Conservation (phyloP, 2,888 invertebrate species). For the Watsonalla binaria region DNA sequence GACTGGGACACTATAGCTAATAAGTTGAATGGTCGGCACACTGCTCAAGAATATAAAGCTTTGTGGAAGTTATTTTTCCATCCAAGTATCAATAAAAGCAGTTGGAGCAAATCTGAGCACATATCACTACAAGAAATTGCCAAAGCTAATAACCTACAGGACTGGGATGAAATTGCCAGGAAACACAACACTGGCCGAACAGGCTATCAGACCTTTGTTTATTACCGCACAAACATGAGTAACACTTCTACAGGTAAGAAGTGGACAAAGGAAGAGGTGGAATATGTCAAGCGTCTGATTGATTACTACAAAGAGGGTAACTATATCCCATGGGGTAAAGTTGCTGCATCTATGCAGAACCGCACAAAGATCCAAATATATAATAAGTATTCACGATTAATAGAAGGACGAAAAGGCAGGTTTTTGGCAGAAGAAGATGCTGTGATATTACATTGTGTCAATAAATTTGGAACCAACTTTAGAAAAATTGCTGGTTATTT, state of each 20-base stretch:
- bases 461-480: constrained; percentile 81
- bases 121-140: constrained; percentile 41
- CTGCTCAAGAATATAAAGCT: constrained; percentile 80
- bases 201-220: constrained; percentile 84
- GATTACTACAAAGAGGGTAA: constrained; percentile 81
- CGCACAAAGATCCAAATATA: constrained; percentile 83
- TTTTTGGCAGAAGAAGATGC: constrained; percentile 84
- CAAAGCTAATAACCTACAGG: constrained; percentile 59
- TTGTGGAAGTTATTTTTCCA: constrained; percentile 86
- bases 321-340: constrained; percentile 86
- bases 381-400: constrained; percentile 67
- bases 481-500: constrained; percentile 78
- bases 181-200: constrained; percentile 79
- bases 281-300: constrained; percentile 80
- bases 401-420: constrained; percentile 75
- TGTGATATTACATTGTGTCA: constrained; percentile 79
- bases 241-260: constrained; percentile 47
- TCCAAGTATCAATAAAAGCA: constrained; percentile 80
- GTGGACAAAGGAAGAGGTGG: constrained; percentile 85
- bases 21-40: constrained; percentile 75
- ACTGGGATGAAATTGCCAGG: constrained; percentile 83
- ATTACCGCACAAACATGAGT: constrained; percentile 76
- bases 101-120: constrained; percentile 53
- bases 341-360: constrained; percentile 80
- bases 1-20: constrained; percentile 80